phyloP scores from a whole-genome alignment of 2,888 invertebrate species.

The Drosophila niveifrons region DNA sequence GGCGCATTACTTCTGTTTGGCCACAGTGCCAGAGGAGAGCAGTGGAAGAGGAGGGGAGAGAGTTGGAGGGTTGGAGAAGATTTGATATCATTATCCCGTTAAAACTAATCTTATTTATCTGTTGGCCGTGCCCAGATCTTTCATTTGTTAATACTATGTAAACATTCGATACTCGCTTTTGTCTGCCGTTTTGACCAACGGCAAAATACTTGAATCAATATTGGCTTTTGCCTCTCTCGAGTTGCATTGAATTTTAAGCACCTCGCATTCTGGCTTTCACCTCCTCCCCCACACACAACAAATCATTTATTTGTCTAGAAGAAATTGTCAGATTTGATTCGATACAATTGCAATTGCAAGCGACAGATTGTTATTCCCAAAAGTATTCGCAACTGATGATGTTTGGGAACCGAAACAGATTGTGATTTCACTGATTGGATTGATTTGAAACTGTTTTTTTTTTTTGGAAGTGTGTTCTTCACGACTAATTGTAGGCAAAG shows the following conservation, averaged over 20 bases:
- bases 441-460: too few species aligned
- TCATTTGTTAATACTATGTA: slow-evolving; percentile 66
- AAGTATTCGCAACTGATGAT: neutral
- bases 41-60: neutral
- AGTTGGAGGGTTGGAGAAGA: slow-evolving; percentile 28
- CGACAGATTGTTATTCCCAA: slow-evolving; percentile 5
- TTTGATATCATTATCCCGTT: slow-evolving; percentile 79
- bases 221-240: slow-evolving; percentile 43
- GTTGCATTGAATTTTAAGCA: slow-evolving; percentile 45
- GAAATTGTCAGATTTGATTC: slow-evolving; percentile 12
- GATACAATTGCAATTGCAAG: slow-evolving; percentile 9
- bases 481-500: too few species aligned
- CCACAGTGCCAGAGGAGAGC: neutral
- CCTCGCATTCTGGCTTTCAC: neutral
- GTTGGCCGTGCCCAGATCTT: slow-evolving; percentile 16
- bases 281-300: too few species aligned
- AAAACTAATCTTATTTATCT: slow-evolving; percentile 67
- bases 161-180: slow-evolving; percentile 59
- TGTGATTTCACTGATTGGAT: neutral
- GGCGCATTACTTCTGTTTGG: slow-evolving; percentile 71
- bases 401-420: neutral
- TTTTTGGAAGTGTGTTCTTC: too few species aligned
- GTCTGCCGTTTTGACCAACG: slow-evolving; percentile 27
- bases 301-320: neutral
- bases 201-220: slow-evolving; percentile 50